phyloP scores from a whole-genome alignment of 1,140 invertebrate genomes.

The Drosophila pectinifera region DNA sequence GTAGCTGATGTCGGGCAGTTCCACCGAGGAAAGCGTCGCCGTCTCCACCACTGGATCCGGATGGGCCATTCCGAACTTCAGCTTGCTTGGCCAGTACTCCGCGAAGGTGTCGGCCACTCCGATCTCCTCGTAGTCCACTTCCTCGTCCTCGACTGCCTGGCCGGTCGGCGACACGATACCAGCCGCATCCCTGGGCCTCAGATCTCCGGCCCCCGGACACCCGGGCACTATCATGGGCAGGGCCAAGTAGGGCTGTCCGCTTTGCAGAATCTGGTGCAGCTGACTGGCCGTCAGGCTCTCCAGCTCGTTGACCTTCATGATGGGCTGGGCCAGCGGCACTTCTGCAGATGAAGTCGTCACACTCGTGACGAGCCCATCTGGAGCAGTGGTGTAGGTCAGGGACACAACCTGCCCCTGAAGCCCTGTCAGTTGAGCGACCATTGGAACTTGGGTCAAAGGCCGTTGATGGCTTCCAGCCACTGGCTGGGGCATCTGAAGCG shows the following conservation, averaged over 20 bases:
- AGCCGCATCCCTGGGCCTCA: neutral
- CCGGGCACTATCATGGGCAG: conserved; percentile 18
- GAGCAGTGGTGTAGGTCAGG: conserved; percentile 21
- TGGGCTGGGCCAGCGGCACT: neutral
- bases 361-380: conserved; percentile 39
- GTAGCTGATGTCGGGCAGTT: conserved; percentile 97
- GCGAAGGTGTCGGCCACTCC: conserved; percentile 98
- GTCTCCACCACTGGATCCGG: conserved; percentile 99
- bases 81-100: conserved; percentile 98
- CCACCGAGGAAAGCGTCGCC: conserved; percentile 97
- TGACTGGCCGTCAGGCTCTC: conserved; percentile 13
- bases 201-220: neutral
- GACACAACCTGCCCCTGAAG: conserved; percentile 18
- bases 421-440: conserved; percentile 1
- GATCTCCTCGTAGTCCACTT: conserved; percentile 97
- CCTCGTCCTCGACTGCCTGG: conserved; percentile 88
- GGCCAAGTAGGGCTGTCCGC: conserved; percentile 9
- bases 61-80: conserved; percentile 93
- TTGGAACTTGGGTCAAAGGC: conserved; percentile 7
- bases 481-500: neutral
- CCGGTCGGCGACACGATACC: neutral
- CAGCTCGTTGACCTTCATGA: neutral
- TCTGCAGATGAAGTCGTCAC: neutral
- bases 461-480: neutral
- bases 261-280: conserved; percentile 19